phyloP scores from a whole-genome alignment of 2,888 invertebrate species.

The Andrena camellia region DNA sequence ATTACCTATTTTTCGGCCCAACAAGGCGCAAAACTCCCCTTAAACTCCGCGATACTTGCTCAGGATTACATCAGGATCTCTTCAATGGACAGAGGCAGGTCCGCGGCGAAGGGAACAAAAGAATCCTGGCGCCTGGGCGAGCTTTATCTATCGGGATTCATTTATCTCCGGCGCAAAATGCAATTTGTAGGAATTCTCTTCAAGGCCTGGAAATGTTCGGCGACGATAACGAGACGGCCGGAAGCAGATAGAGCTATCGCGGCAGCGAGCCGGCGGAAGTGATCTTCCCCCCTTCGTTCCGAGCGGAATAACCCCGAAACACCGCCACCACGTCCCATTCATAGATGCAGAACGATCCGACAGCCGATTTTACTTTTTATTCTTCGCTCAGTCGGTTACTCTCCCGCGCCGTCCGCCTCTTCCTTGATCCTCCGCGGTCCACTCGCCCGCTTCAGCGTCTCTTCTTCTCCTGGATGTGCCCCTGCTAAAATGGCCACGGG shows the following conservation, averaged over 20 bases:
- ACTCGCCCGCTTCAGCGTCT: background rate
- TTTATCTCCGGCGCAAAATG: conserved; percentile 58
- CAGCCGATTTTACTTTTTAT: conserved; percentile 57
- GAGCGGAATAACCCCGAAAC: conserved; percentile 60
- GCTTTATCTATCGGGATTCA: conserved; percentile 39
- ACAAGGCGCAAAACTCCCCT: too few relatives aligned
- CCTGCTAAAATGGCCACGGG: background rate
- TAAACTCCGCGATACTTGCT: background rate
- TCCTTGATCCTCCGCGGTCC: background rate
- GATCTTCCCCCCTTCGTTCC: conserved; percentile 79
- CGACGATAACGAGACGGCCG: conserved; percentile 77
- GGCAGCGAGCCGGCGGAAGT: conserved; percentile 79
- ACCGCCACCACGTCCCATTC: conserved; percentile 60
- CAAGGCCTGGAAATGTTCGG: conserved; percentile 77
- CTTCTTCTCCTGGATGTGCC: background rate
- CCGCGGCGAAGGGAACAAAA: conserved; percentile 3
- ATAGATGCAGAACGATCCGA: conserved; percentile 45
- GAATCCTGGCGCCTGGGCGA: conserved; percentile 52
- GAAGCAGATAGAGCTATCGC: conserved; percentile 83
- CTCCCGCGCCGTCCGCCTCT: background rate
- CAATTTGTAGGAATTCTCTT: conserved; percentile 68
- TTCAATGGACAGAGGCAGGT: background rate
- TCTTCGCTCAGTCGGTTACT: conserved; percentile 26
- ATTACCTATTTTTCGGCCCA: too few relatives aligned
- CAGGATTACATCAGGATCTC: too few relatives aligned